Evolutionary conservation across 2,888 invertebrate genomes (phyloP), one percentile per base, ranked within the genome.

Genomic region (Parnassius glacialis): DNA sequence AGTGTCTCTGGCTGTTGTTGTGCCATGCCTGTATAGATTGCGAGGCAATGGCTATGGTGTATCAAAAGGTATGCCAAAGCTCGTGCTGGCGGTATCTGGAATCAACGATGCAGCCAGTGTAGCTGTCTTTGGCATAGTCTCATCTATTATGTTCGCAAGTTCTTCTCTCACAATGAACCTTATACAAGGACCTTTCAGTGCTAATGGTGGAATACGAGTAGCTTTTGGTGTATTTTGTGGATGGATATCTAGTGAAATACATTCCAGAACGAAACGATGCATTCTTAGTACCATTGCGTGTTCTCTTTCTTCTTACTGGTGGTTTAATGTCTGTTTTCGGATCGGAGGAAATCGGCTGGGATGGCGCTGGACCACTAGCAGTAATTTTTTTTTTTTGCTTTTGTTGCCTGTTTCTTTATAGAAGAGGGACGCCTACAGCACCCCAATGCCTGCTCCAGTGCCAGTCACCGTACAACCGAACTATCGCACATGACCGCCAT

Each of bases 1-100:
- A 0, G 98, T 99, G 1, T 97, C 98, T 0, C 99, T 99, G 0
- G 99, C 99, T 3, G 98, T 99, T n/a, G 96, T 99, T 10, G 98
- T 99, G 16, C 98, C 99, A 0, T 97, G 97, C 70, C 93, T 99
- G 66, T 95, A 98, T 81, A 93, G 96, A 44, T 92, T 99, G 16
- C 94, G 98, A 12, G 94, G 94, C 62, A 96, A 96, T 80, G 97
- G 97, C 5, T 97, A 97, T 78, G 99, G 99, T 0, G 96, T 97
- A 1, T 96, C 96, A 51, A 97, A 98, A 92, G 99, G 99, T 20
- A 97, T 99, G 59, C 98, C 99, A 0, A 99, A 99, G 0, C 92
- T 99, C 53, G 97, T 99, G 61, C 96, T 99, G 50, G 99, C 99
- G 0, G 96, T 98, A 0, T 95, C 98, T 9, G 98, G 98, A 55